Percentiles rank a stretch among this genome's conserved stretches.
These are phyloP conservation scores for Listronotus oregonensis DNA, from an alignment of 1,140 invertebrate genomes.

Conservation along the genomic window DNA sequence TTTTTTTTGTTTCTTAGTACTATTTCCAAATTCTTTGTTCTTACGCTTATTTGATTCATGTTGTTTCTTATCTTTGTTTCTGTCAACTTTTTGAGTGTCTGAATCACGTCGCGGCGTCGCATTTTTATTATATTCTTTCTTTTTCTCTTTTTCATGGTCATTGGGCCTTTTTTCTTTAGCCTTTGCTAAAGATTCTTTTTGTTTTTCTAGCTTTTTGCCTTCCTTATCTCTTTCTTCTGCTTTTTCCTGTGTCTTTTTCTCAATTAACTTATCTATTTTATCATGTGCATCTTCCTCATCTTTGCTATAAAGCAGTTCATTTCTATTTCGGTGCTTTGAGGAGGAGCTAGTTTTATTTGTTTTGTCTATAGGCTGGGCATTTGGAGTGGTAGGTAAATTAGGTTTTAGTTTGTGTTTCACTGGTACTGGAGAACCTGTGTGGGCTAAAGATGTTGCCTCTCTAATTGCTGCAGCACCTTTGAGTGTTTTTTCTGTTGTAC, in stretches of 20 bases:
- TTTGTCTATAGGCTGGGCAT: not conserved
- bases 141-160: conserved; percentile 17
- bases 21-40: conserved; percentile 6
- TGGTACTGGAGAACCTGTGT: conserved; percentile 25
- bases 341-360: conserved; percentile 6
- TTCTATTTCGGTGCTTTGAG: conserved; percentile 49
- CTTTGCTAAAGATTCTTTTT: conserved; percentile 6
- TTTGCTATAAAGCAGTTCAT: conserved; percentile 59
- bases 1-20: conserved; percentile 22
- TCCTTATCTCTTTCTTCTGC: conserved; percentile 33
- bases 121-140: not conserved
- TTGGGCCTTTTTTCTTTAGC: conserved; percentile 23
- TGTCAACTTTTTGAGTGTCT: conserved; percentile 17
- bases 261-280: conserved; percentile 61
- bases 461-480: conserved; percentile 53
- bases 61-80: conserved; percentile 15
- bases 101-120: conserved; percentile 6
- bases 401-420: conserved; percentile 40
- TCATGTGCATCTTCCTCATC: conserved; percentile 60
- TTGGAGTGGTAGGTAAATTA: conserved; percentile 20
- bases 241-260: conserved; percentile 57
- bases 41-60: conserved; percentile 10
- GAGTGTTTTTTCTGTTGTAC: conserved; percentile 2
- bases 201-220: conserved; percentile 24
- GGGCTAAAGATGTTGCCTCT: conserved; percentile 42